phyloP scores from a whole-genome alignment of 2,797 vertebrate genomes.

The Squalus acanthias region DNA sequence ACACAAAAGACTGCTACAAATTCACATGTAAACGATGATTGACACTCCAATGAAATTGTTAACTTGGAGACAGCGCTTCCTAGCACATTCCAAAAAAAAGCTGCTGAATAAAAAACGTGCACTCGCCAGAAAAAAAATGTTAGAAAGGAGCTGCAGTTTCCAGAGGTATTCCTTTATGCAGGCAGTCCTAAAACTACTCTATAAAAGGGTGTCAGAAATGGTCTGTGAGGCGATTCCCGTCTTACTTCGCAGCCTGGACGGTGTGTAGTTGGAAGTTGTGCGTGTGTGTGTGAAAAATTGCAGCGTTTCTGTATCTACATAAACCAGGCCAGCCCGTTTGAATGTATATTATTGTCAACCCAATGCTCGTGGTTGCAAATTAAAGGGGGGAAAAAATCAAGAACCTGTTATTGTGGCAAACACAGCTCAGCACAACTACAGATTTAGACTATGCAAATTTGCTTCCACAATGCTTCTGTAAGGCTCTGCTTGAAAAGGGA shows the following conservation, averaged over 20 bases:
- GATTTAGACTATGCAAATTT: conserved; percentile 42
- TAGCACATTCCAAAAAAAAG: neutral
- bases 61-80: neutral
- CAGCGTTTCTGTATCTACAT: neutral
- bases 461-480: conserved; percentile 47
- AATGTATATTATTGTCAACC: conserved; percentile 22
- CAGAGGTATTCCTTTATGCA: neutral
- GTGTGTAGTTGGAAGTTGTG: neutral
- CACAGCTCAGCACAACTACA: neutral
- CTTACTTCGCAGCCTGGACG: neutral
- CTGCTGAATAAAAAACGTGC: conserved; percentile 10
- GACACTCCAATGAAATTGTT: conserved; percentile 25
- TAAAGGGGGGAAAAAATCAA: conserved; percentile 24
- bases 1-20: conserved; percentile 27
- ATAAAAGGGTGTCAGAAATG: neutral
- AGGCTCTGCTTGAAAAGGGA: conserved; percentile 48
- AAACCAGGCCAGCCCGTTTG: neutral
- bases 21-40: conserved; percentile 33
- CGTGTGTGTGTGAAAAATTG: conserved; percentile 24
- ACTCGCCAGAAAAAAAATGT: neutral
- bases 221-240: neutral
- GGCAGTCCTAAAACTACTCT: neutral
- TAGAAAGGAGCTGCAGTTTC: neutral
- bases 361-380: conserved; percentile 13
- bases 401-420: conserved; percentile 32